Evolutionary conservation across 2,113 vertebrate species (phyloP).

Genomic region (Acrocephalus arundinaceus): DNA sequence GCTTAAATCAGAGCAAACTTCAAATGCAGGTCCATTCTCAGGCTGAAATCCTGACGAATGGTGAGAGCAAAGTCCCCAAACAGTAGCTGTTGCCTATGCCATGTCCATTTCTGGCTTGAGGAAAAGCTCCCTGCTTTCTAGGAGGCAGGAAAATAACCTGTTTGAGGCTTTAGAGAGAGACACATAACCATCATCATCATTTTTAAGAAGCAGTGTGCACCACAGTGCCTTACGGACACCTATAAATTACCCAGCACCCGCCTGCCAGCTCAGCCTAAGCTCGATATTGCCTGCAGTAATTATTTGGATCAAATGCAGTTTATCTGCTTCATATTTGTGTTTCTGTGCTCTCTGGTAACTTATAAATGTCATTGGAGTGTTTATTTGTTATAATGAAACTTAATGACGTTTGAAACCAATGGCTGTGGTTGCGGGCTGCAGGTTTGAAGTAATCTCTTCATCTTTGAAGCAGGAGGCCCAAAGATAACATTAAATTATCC

Average conservation of each 20-base stretch:
- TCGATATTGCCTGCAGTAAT: constrained; percentile 81
- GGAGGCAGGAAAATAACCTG: constrained; percentile 37
- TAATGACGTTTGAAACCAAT: constrained; percentile 75
- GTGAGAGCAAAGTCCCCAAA: neutral
- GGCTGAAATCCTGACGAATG: neutral
- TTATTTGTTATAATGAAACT: constrained; percentile 83
- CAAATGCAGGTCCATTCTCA: neutral
- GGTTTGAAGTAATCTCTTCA: constrained; percentile 76
- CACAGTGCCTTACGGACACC: constrained; percentile 67
- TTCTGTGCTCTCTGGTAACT: constrained; percentile 78
- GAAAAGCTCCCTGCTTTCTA: neutral
- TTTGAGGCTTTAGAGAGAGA: constrained; percentile 57
- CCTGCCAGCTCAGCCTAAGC: constrained; percentile 78
- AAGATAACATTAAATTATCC: constrained; percentile 70
- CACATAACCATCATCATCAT: constrained; percentile 59
- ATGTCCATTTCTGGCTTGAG: neutral
- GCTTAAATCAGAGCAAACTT: neutral
- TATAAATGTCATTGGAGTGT: constrained; percentile 81
- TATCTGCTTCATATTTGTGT: constrained; percentile 82
- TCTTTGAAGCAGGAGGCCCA: constrained; percentile 69
- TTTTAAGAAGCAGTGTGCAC: constrained; percentile 58
- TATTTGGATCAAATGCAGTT: constrained; percentile 82
- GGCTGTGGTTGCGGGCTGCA: constrained; percentile 67
- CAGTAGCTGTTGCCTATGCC: neutral
- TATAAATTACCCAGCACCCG: constrained; percentile 74